Percentiles rank a stretch among this genome's conserved stretches.
phyloP scores from a whole-genome alignment of 2,113 vertebrate species.

The Nothoprocta perdicaria region DNA sequence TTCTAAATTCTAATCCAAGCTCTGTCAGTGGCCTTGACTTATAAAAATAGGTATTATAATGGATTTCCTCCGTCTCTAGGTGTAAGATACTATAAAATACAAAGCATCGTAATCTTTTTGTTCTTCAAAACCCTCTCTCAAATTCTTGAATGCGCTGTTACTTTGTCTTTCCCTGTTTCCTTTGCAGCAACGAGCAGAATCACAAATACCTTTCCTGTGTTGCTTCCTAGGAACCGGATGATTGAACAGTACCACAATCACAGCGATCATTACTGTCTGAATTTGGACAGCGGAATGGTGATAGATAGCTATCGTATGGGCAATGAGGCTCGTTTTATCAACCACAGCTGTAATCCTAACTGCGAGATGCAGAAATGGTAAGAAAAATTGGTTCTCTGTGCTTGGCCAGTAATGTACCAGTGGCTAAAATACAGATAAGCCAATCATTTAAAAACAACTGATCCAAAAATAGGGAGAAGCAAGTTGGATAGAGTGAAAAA shows the following conservation, averaged over 20 bases:
- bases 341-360: constrained; percentile 99
- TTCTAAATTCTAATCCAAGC: constrained; percentile 54
- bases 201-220: background rate
- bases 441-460: background rate
- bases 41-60: constrained; percentile 12
- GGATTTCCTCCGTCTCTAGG: constrained; percentile 39
- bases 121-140: background rate
- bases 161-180: background rate
- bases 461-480: background rate
- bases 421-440: background rate
- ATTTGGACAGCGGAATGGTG: constrained; percentile 98
- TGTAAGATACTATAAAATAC: background rate
- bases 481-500: background rate
- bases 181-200: background rate
- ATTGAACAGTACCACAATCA: constrained; percentile 96
- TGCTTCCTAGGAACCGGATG: constrained; percentile 80
- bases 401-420: background rate
- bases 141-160: background rate
- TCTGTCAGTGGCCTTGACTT: constrained; percentile 53
- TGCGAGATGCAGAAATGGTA: constrained; percentile 99
- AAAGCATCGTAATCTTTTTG: background rate
- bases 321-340: constrained; percentile 98
- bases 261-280: constrained; percentile 98
- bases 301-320: constrained; percentile 99
- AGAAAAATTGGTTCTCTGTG: constrained; percentile 15